Evolutionary conservation across 1,140 invertebrate species (phyloP).

Genomic region (Drosophila triauraria): DNA sequence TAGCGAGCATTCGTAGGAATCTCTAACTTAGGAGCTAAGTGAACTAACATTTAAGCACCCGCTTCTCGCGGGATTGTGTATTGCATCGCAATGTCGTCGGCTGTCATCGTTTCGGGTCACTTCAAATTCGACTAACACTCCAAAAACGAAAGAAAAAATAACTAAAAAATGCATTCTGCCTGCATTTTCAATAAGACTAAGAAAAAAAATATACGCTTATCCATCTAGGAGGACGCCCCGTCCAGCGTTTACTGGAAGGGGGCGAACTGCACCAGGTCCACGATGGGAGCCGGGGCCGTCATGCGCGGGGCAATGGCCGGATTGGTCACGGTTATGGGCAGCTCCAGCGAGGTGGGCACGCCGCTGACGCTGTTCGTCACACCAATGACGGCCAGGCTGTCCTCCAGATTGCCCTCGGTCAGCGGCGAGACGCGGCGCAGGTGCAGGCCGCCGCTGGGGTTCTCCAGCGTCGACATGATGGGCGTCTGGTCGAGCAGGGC

Average conservation of each 20-base stretch:
- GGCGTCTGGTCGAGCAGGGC: constrained; percentile 89
- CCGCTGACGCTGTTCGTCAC: constrained; percentile 85
- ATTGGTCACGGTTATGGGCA: constrained; percentile 89
- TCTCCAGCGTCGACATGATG: constrained; percentile 92
- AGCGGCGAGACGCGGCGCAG: constrained; percentile 52
- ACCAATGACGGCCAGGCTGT: constrained; percentile 87
- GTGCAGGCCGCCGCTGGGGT: constrained; percentile 85
- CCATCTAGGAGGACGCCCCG: not conserved
- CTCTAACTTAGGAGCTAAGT: constrained; percentile 17
- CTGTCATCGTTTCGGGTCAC: not conserved
- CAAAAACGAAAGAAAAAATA: not conserved
- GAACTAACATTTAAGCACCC: constrained; percentile 13
- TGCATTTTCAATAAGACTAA: not conserved
- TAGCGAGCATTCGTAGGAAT: not conserved
- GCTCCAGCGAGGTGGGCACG: constrained; percentile 88
- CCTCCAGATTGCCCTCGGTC: constrained; percentile 85
- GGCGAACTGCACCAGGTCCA: constrained; percentile 54
- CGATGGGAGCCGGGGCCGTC: constrained; percentile 5
- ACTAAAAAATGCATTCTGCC: not conserved
- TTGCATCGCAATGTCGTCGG: constrained; percentile 13
- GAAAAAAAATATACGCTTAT: not conserved
- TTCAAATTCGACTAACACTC: constrained; percentile 13
- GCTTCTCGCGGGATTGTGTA: constrained; percentile 10
- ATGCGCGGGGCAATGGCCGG: constrained; percentile 87
- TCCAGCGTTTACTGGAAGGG: constrained; percentile 48